Evolutionary conservation across 2,797 vertebrate species (phyloP).

Genomic region (Hippoglossus hippoglossus): DNA sequence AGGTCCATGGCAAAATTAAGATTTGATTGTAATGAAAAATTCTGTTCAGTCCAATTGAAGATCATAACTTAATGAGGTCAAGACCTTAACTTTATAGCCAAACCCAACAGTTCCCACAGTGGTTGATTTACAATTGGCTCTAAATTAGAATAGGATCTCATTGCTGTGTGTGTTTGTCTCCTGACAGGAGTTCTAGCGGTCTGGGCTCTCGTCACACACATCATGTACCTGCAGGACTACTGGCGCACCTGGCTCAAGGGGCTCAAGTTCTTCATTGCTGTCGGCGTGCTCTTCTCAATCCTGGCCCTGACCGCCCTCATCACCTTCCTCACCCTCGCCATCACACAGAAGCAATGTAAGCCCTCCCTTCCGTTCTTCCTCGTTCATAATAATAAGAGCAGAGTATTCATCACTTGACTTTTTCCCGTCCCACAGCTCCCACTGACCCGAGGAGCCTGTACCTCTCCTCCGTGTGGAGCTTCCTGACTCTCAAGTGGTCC

Average conservation of each 20-base stretch:
- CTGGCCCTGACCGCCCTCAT: conserved; percentile 88
- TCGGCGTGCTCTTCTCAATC: conserved; percentile 88
- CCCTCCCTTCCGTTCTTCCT: background rate
- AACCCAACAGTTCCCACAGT: no score
- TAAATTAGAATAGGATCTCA: no score
- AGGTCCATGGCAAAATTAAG: no score
- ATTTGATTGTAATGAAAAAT: no score
- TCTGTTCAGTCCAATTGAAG: no score
- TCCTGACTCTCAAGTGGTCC: conserved; percentile 94
- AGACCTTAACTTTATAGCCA: no score
- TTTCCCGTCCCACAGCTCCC: conserved; percentile 78
- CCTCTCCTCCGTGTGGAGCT: conserved; percentile 93
- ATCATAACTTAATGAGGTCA: no score
- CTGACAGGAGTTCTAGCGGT: conserved; percentile 91
- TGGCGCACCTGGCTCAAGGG: conserved; percentile 99
- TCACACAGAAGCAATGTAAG: conserved; percentile 91
- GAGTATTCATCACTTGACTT: background rate
- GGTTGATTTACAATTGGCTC: no score
- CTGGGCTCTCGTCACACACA: conserved; percentile 93
- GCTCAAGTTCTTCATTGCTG: conserved; percentile 91
- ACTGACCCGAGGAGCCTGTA: conserved; percentile 91
- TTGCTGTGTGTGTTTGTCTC: conserved; percentile 3
- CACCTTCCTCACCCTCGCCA: conserved; percentile 89
- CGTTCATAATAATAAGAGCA: background rate
- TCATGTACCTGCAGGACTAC: conserved; percentile 98